phyloP scores from a whole-genome alignment of 2,797 vertebrate species.

The Characodon lateralis region DNA sequence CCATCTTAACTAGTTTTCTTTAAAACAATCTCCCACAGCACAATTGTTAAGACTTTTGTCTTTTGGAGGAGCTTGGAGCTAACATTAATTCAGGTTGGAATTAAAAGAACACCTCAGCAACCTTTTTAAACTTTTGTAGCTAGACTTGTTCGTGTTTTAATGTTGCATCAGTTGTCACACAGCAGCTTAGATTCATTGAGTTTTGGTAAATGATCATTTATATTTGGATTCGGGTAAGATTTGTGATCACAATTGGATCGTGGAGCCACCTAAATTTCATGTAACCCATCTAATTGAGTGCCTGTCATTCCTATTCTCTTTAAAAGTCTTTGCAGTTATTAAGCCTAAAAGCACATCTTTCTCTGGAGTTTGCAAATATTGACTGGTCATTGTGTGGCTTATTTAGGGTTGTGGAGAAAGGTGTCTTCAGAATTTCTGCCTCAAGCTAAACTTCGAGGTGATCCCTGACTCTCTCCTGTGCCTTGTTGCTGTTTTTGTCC shows the following conservation, averaged over 20 bases:
- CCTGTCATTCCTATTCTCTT: conserved; percentile 12
- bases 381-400: conserved; percentile 48
- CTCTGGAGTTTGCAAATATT: conserved; percentile 33
- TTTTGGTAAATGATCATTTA: conserved; percentile 20
- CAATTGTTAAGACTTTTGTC: no score
- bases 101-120: background rate
- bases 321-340: conserved; percentile 21
- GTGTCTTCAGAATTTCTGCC: conserved; percentile 33
- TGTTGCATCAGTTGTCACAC: conserved; percentile 6
- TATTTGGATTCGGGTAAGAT: conserved; percentile 2
- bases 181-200: conserved; percentile 19
- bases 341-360: conserved; percentile 23
- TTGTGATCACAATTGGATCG: conserved; percentile 18
- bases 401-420: conserved; percentile 34
- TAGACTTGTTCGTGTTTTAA: conserved; percentile 12
- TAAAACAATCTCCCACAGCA: no score
- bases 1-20: no score
- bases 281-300: conserved; percentile 6
- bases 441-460: conserved; percentile 59
- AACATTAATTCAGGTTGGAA: conserved; percentile 2
- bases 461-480: conserved; percentile 68
- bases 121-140: conserved; percentile 1
- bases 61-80: conserved; percentile 2
- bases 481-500: conserved; percentile 71
- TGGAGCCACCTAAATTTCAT: conserved; percentile 16